Base-by-base conservation (phyloP, 2,113 vertebrate species). In the Gila orcuttii region DNA sequence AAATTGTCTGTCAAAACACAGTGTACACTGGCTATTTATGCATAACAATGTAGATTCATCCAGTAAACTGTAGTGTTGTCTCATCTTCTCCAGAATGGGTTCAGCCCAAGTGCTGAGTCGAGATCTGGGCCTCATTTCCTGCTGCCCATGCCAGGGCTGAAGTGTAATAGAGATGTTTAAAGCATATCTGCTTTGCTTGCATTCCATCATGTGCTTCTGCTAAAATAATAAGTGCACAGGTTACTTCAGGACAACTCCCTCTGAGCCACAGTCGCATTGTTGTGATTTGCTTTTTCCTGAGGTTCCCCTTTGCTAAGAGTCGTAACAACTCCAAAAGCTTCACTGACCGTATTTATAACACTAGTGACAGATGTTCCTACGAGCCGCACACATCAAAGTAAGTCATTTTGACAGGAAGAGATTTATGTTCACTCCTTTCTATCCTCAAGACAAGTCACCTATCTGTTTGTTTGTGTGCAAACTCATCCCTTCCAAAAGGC, bases 161-260 rank as follows among this genome's bases (percentile, higher is more conserved):
- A 87, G 90, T 88, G 92, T 90, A 92, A 93, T 86, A 82, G 92
- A 93, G 89, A 92, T 93, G 91, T 93, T 92, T 92, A 89, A 86
- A 90, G 90, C 87, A 87, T 87, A 86, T 93, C 90, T 91, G 90
- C 91, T 90, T 89, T 78, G 89, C 90, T 92, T 89, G 88, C 92
- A 93, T 94, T 94, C 92, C 90, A 93, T 88, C 90, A 87, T 90
- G 90, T 89, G 89, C 89, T 87, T 90, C 92, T 93, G 93, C 86
- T 93, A 92, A 92, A 94, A 93, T 92, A 95, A 94, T 93, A 94
- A 91, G 90, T 86, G 89, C 85, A 87, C 84, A 87, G 93, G 93
- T 94, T 94, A 94, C 91, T 85, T 93, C 89, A 93, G 92, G 93
- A 92, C 91, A 89, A 78, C 90, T 87, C 86, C 89, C 86, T 88